phyloP scores from a whole-genome alignment of 2,888 invertebrate species.

The Calameuta idolon region DNA sequence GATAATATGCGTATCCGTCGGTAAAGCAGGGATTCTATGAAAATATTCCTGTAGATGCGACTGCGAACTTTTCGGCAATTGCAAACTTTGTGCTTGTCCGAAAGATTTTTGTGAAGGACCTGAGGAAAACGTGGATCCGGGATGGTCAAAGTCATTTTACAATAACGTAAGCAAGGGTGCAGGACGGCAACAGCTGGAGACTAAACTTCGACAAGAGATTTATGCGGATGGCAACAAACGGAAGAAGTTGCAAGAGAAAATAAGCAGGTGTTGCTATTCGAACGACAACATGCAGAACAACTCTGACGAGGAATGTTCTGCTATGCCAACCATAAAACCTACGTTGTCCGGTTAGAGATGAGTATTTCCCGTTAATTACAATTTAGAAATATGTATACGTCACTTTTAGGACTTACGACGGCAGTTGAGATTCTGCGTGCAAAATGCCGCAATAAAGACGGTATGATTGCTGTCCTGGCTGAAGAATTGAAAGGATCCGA shows the following conservation, averaged over 20 bases:
- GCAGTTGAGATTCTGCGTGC: slow-evolving; percentile 32
- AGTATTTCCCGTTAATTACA: neutral
- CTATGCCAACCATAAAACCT: slow-evolving; percentile 23
- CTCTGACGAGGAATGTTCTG: neutral
- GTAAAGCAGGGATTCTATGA: neutral
- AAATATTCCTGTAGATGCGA: neutral
- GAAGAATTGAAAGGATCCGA: slow-evolving; percentile 30
- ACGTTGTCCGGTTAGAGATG: slow-evolving; percentile 27
- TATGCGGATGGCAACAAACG: slow-evolving; percentile 27
- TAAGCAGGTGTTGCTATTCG: slow-evolving; percentile 24
- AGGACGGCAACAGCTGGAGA: neutral
- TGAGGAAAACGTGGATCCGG: neutral
- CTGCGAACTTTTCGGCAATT: neutral
- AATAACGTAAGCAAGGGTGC: neutral
- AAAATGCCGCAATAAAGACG: slow-evolving; percentile 37
- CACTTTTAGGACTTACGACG: slow-evolving; percentile 26
- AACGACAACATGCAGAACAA: slow-evolving; percentile 6
- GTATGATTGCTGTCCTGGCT: slow-evolving; percentile 36
- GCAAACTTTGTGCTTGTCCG: neutral
- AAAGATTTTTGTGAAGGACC: neutral
- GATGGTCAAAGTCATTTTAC: neutral
- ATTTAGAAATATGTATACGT: neutral
- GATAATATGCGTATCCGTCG: neutral
- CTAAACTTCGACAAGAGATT: slow-evolving; percentile 27
- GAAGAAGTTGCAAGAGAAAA: slow-evolving; percentile 26